phyloP scores from a whole-genome alignment of 1,140 invertebrate genomes.

The Ptiloglossa arizonensis region DNA sequence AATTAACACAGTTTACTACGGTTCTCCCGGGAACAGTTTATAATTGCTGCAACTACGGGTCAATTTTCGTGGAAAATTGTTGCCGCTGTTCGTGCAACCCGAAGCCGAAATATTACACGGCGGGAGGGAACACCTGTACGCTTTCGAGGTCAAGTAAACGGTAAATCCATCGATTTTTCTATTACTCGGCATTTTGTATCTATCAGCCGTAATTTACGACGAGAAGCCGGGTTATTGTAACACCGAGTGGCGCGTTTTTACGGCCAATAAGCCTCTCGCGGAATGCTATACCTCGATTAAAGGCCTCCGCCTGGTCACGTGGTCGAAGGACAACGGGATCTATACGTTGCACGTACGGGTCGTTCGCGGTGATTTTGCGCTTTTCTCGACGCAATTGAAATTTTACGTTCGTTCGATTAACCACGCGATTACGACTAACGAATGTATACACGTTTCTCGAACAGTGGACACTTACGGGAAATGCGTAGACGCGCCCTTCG shows the following conservation, averaged over 20 bases:
- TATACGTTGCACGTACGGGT: too few relatives aligned
- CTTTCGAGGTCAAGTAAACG: too few relatives aligned
- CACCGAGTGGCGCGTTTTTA: background rate
- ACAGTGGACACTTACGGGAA: too few relatives aligned
- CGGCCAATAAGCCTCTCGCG: constrained; percentile 1
- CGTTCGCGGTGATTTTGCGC: background rate
- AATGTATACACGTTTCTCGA: too few relatives aligned
- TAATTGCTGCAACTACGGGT: background rate
- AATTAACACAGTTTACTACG: background rate
- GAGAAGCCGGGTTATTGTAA: background rate
- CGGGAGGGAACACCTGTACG: background rate
- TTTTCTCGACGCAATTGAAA: background rate
- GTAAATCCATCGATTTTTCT: background rate
- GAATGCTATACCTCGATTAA: background rate
- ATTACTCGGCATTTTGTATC: background rate
- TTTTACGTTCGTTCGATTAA: background rate
- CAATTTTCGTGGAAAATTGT: too few relatives aligned
- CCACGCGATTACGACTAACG: too few relatives aligned
- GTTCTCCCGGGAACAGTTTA: background rate
- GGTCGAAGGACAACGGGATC: background rate
- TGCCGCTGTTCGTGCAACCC: too few relatives aligned
- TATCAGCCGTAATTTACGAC: background rate
- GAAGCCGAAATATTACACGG: too few relatives aligned
- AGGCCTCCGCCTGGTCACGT: background rate
- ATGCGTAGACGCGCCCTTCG: too few relatives aligned